Evolutionary conservation across 2,797 vertebrate species (phyloP).

Genomic region (Poecilia gillii): DNA sequence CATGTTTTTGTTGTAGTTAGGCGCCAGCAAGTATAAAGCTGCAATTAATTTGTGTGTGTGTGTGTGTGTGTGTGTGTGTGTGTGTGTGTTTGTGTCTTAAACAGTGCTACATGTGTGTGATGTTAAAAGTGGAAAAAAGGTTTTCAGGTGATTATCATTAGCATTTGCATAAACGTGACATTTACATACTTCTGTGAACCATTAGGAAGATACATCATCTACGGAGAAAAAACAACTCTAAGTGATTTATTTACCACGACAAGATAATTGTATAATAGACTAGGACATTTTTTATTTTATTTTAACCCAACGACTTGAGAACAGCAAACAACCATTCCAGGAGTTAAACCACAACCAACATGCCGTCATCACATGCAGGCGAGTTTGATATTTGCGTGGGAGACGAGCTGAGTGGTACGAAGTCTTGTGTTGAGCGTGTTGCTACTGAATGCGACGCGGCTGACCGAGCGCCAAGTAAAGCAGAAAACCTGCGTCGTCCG

Average conservation of each 20-base stretch:
- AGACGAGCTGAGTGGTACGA: neutral
- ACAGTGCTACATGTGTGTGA: neutral
- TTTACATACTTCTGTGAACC: neutral
- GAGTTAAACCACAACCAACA: neutral
- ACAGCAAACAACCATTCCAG: neutral
- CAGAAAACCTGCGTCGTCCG: neutral
- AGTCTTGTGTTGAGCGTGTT: conserved; percentile 6
- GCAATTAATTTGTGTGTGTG: neutral
- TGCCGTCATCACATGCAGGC: neutral
- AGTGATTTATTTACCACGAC: neutral
- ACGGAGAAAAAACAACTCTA: neutral
- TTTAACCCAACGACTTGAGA: neutral
- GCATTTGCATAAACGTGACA: neutral
- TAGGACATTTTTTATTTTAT: neutral
- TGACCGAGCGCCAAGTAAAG: conserved; percentile 5
- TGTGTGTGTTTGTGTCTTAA: neutral
- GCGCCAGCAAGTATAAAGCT: neutral
- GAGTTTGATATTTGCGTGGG: neutral
- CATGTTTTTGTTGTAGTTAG: neutral
- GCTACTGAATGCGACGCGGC: neutral
- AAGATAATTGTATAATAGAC: neutral
- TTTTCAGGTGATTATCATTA: too few relatives aligned
- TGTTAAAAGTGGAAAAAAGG: neutral
- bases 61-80: neutral
- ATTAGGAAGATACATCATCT: neutral